Evolutionary conservation across 1,140 invertebrate species (phyloP).

Genomic region (Penaeus chinensis): DNA sequence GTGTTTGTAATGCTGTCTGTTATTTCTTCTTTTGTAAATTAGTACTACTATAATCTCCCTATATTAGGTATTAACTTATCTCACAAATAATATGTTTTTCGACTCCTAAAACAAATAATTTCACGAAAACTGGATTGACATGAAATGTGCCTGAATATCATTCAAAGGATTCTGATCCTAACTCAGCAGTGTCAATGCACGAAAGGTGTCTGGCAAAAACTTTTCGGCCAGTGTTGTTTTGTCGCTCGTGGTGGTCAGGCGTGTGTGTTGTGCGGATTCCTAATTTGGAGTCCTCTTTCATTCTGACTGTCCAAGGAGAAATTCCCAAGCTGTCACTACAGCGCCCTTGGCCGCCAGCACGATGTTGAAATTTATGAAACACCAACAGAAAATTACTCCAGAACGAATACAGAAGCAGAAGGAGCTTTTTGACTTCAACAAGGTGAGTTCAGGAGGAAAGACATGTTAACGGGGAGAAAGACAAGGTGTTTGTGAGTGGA

Average conservation of each 20-base stretch:
- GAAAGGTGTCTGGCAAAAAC: conserved; percentile 18
- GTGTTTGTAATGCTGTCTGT: neutral
- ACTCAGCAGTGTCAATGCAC: conserved; percentile 34
- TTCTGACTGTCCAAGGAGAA: neutral
- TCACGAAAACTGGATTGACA: neutral
- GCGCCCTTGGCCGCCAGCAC: neutral
- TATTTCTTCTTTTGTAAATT: neutral
- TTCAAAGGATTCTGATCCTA: neutral
- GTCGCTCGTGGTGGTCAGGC: conserved; percentile 28
- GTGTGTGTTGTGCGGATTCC: conserved; percentile 19
- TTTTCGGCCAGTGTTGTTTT: conserved; percentile 52
- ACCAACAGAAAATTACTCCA: conserved; percentile 50
- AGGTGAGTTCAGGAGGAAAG: conserved; percentile 28
- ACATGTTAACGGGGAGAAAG: no score
- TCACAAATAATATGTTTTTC: neutral
- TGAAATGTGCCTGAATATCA: neutral
- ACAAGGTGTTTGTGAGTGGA: no score
- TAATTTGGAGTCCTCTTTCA: conserved; percentile 15
- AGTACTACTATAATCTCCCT: neutral
- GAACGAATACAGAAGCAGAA: conserved; percentile 55
- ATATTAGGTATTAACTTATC: neutral
- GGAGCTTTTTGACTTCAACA: conserved; percentile 45
- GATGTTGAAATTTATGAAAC: conserved; percentile 60
- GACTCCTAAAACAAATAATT: neutral
- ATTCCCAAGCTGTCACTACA: no score